Conservation (phyloP, 2,888 invertebrate genomes). For the Pelosia muscerda region DNA sequence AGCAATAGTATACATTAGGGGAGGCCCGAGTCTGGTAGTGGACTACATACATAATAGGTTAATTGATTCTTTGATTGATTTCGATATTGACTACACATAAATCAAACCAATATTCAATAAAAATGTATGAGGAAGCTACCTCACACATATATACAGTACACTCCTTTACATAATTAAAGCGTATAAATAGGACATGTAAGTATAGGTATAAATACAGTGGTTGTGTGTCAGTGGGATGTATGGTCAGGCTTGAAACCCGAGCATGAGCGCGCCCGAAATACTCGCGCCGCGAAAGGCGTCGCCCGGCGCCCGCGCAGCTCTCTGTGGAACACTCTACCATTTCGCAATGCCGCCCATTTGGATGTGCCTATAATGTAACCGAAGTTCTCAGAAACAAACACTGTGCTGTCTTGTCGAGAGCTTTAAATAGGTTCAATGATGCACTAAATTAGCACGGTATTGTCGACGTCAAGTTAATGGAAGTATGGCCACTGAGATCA, state of each 20-base stretch:
- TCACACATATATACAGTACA: too few species aligned
- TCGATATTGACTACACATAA: too few species aligned
- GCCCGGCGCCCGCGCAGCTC: constrained; percentile 53
- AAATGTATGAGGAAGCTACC: not conserved
- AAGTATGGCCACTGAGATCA: not conserved
- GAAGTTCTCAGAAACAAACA: constrained; percentile 16
- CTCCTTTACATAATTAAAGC: not conserved
- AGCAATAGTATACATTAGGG: too few species aligned
- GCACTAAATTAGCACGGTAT: not conserved
- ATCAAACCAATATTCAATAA: too few species aligned
- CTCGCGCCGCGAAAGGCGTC: constrained; percentile 54
- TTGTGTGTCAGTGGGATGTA: constrained; percentile 50
- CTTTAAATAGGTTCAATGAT: not conserved
- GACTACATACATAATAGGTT: too few species aligned
- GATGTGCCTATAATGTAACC: constrained; percentile 36
- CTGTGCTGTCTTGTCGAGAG: not conserved
- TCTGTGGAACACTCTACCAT: constrained; percentile 56
- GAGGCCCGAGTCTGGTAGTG: too few species aligned
- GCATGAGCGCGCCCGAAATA: constrained; percentile 64
- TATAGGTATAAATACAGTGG: constrained; percentile 29
- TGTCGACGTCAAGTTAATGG: not conserved
- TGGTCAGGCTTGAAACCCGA: constrained; percentile 60
- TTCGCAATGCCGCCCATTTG: constrained; percentile 61
- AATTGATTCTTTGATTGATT: too few species aligned
- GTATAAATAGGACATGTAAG: constrained; percentile 10